Evolutionary conservation across 2,888 invertebrate genomes (phyloP), one percentile per base, ranked within the genome.

Genomic region (Clusia tigrina): DNA sequence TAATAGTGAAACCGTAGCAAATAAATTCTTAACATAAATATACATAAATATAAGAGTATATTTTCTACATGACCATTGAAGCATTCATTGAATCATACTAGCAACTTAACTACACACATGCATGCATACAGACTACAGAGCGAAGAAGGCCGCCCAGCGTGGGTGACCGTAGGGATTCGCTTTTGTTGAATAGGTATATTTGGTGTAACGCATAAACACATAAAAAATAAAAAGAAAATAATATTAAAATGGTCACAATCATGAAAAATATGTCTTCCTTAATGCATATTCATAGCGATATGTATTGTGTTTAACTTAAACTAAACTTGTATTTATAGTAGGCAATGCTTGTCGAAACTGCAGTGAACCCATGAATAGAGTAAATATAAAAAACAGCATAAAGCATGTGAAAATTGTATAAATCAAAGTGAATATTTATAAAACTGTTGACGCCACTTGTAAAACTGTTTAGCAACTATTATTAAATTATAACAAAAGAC

Each of bases 191-290:
- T n/a, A n/a, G n/a, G n/a, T n/a, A n/a, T n/a, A n/a, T n/a, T n/a
- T n/a, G n/a, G n/a, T n/a, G n/a, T n/a, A n/a, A n/a, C n/a, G n/a
- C n/a, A n/a, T n/a, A n/a, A n/a, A n/a, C n/a, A n/a, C n/a, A n/a
- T n/a, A n/a, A n/a, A n/a, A n/a, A n/a, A n/a, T n/a, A n/a, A n/a
- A n/a, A n/a, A n/a, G n/a, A 51, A 57, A 54, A 57, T 37, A 51
- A 57, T 62, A 62, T 68, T 63, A 63, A 71, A 68, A 71, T 76
- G 75, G 74, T 77, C 77, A 74, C 77, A 78, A 78, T 78, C 78
- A 78, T 76, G 75, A 74, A 78, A 77, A 74, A 78, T 72, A 71
- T 74, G 77, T 75, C 74, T 75, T 77, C 77, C 77, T 74, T 72
- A 71, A 78, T 73, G 78, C 76, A 76, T 78, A 75, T 74, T 71